Base-by-base conservation (phyloP, 2,797 vertebrate genomes). In the Siniperca scherzeri region DNA sequence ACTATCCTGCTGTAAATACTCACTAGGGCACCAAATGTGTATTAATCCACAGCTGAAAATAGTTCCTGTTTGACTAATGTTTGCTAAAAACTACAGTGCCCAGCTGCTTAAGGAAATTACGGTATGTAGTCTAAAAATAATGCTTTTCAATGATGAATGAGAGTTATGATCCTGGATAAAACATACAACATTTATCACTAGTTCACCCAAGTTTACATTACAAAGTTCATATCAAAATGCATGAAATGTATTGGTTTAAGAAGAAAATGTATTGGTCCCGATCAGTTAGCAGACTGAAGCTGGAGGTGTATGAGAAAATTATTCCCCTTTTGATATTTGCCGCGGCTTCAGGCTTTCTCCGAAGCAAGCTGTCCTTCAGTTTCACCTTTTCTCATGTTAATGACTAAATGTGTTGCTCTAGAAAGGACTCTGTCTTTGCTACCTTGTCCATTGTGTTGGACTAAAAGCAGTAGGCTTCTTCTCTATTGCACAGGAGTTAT, bases 311-410 rank as follows among this genome's bases (percentile, higher is more conserved):
- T 11, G 48, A 61, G 2, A 30, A 52, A 61, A 52, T 8, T 42
- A 46, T 66, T 27, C 5, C 25, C 12, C 13, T 9, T 83, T 25
- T 66, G 38, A 72, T 62, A 68, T 74, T 78, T 78, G 48, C 46
- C 27, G 0, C 13, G 19, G 57, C 42, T 53, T 64, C 36, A 74
- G 46, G 30, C 73, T 74, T 65, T 59, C 44, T 40, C 36, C 0
- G 0, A 44, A 27, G 22, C 48, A 71, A 42, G 19, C 53, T 46
- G 53, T 75, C 53, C 53, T 68, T 1, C 57, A 11, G 13, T 0
- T 66, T 75, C 21, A 21, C 17, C 1, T 56, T 81, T 85, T 64
- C 14, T 78, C 2, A 25, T 85, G 61, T 56, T 81, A 82, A 81
- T 68, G 30, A 22, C 36, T 22, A 7, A 80, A 73, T 19, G 9